Evolutionary conservation across 2,888 invertebrate genomes (phyloP), one percentile per base, ranked within the genome.

Genomic region (Boloria euphrosyne): DNA sequence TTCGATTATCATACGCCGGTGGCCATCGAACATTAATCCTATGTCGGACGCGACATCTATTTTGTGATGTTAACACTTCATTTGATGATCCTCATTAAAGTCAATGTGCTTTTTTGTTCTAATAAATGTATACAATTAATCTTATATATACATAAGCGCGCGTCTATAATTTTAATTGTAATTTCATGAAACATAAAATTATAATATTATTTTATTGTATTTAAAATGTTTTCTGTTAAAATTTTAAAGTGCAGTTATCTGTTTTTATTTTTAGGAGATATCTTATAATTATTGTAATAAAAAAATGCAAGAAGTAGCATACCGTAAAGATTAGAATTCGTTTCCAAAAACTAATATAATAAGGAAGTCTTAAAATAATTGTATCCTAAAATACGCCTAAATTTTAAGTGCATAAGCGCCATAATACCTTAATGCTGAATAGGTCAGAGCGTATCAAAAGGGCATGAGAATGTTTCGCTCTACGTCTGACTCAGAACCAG

Each of bases 401-500:
- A 46, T 0, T 7, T 1, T 0, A 17, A 44, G 13, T 13, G 7
- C 0, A 50, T 67, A 67, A 14, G 52, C 49, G 13, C 55, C 13
- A 54, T 52, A 68, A 57, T 63, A 44, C 47, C 50, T 18, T 50
- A 62, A 22, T 13, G 14, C 38, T 2, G 31, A 57, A 44, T 49
- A 17, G 65, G 65, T 71, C 62, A 70, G 71, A 58, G 71, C 73
- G 65, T 67, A 68, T 64, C 61, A 64, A 72, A 74, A 83, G 87
- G 84, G 81, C 89, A 89, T 89, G 89, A 80, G 90, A 90, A 87
- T 77, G 68, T 69, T 46, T 31, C 64, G 70, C 67, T 67, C 60
- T 55, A 61, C 74, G 67, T 71, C 79, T 84, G 87, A 86, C 79
- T 87, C 85, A 86, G 72, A 83, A 84, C 87, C 82, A 77, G 88